Base-by-base conservation (phyloP, 2,888 invertebrate genomes). In the Phalera bucephala region DNA sequence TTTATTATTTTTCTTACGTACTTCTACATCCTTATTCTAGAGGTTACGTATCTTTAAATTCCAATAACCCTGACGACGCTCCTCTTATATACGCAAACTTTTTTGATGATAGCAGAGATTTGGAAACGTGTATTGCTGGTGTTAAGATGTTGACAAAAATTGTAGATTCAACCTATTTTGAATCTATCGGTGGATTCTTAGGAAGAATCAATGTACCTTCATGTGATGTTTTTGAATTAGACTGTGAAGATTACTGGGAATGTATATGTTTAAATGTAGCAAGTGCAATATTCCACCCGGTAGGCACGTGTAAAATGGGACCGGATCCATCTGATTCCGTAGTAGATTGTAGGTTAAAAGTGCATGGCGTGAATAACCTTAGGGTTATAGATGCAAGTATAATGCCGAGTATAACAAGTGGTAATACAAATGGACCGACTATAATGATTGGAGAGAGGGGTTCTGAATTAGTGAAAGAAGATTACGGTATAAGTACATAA, bases 391-490 rank as follows among this genome's bases (percentile, higher is more conserved):
- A n/a, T n/a, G n/a, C n/a, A n/a, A n/a, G n/a, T n/a, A n/a, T n/a
- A n/a, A n/a, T n/a, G n/a, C n/a, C n/a, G n/a, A n/a, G n/a, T n/a
- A n/a, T n/a, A n/a, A n/a, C n/a, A n/a, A n/a, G n/a, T n/a, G n/a
- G n/a, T n/a, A n/a, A n/a, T n/a, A n/a, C n/a, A n/a, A n/a, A n/a
- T n/a, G n/a, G 93, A 0, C 94, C 95, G 0, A 90, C 91, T 0
- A 93, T 95, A n/a, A 95, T 95, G 95, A 94, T 95, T 27, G 95
- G 91, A 0, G 95, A 95, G 63, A 93, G 94, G 55, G 94, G 91
- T 0, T 91, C 94, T 0, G 94, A 95, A 66, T 88, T 94, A 78
- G 92, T 94, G 36, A 94, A 93, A 63, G 86, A 92, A 57, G 62
- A 63, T 33, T 35, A 63, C n/a, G n/a, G n/a, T n/a, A n/a, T 23